These are phyloP conservation scores for Bujurquina vittata DNA, from an alignment of 2,113 vertebrate genomes.

Conservation along the genomic window DNA sequence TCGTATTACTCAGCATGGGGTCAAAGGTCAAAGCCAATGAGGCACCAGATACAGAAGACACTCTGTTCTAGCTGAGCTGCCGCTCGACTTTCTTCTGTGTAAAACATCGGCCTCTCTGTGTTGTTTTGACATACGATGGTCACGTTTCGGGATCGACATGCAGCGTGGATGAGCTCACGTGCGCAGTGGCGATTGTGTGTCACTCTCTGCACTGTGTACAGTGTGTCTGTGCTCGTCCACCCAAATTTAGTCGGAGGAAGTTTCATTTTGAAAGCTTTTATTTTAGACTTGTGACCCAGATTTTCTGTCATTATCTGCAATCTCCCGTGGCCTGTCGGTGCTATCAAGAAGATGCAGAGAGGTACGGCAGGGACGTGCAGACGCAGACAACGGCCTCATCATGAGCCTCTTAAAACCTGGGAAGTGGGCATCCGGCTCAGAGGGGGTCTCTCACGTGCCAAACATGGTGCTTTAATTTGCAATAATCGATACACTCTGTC, in stretches of 20 bases:
- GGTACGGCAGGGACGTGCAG: not conserved
- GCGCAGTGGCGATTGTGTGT: not conserved
- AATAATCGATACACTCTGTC: slow-evolving; percentile 59
- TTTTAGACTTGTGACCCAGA: slow-evolving; percentile 42
- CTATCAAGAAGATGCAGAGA: slow-evolving; percentile 1
- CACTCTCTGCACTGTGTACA: not conserved
- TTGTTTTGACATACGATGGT: slow-evolving; percentile 9
- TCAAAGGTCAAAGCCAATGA: slow-evolving; percentile 62
- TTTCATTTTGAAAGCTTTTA: slow-evolving; percentile 22
- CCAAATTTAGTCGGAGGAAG: slow-evolving; percentile 7
- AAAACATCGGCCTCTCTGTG: slow-evolving; percentile 28
- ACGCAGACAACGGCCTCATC: not conserved
- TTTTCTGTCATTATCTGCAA: slow-evolving; percentile 26
- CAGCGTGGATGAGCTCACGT: not conserved
- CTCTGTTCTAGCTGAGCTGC: slow-evolving; percentile 47
- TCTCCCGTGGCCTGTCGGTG: slow-evolving; percentile 20
- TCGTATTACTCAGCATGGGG: slow-evolving; percentile 50
- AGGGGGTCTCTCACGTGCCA: not conserved
- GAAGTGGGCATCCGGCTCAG: slow-evolving; percentile 33
- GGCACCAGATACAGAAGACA: slow-evolving; percentile 48
- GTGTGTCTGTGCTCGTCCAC: not conserved
- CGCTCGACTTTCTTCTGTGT: slow-evolving; percentile 22
- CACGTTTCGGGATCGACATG: slow-evolving; percentile 8
- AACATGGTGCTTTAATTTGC: slow-evolving; percentile 44
- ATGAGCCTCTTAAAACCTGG: slow-evolving; percentile 19